Base-by-base conservation (phyloP, 2,888 invertebrate species). In the Sarcophaga variegata region DNA sequence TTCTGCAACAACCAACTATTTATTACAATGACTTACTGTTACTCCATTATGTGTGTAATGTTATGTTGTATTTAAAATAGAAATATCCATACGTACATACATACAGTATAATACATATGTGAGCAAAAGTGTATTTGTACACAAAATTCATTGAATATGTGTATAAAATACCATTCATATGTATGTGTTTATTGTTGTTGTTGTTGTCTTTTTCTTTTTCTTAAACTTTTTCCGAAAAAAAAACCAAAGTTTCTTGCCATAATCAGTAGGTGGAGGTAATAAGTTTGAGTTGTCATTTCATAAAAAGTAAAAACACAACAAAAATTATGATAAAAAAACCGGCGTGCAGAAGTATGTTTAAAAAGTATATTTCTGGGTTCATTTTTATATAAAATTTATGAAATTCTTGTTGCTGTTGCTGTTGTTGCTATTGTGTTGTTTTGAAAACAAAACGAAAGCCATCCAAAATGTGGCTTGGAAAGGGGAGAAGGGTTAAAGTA, bases 101-200 rank as follows among this genome's bases (percentile, higher is more conserved):
- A 37, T 37, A 37, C 37, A 37, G 37, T 37, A 10, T 37, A 37
- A 37, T 10, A 37, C 37, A 37, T 37, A 37, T 37, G 10, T 10
- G 8, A 37, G 2, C 37, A 37, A 8, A 8, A 37, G 37, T 10
- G 2, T 37, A 75, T 22, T 86, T 83, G 81, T 78, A 69, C 74
- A 81, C 86, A 83, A 86, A 66, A 86, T 83, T 86, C 86, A 86
- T 83, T 83, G 86, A 83, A 83, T 83, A 86, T 20, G 20, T 20
- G 20, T 78, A 37, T 49, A 49, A 14, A 49, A 49, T 69, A 81
- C 67, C 37, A 37, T 37, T 37, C 37, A 37, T 37, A 81, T 69
- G 37, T 27, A 64, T 60, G 64, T 59, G 66, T 69, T 62, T 47
- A 2, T 59, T 25, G 22, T 47, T 67, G 49, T 22, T 49, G 47